Evolutionary conservation across 2,888 invertebrate species (phyloP).

Genomic region (Girardia tigrina): DNA sequence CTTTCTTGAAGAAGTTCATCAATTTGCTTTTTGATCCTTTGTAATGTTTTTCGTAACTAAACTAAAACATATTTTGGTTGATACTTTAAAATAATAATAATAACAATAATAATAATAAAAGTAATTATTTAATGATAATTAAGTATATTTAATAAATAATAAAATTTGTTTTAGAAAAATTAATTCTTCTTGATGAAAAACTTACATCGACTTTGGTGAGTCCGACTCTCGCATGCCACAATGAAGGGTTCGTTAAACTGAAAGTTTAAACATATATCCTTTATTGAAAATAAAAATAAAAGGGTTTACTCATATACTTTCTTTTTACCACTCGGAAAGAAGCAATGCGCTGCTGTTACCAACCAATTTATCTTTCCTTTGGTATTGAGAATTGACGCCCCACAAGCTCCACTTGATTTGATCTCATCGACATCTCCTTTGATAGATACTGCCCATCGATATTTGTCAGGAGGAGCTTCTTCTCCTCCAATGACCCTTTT

Average conservation of each 20-base stretch:
- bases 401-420: background rate
- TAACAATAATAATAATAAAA: background rate
- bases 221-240: background rate
- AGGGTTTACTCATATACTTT: background rate
- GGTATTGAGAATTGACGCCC: background rate
- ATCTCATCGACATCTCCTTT: conserved; percentile 10
- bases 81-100: background rate
- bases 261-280: background rate
- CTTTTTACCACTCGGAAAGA: background rate
- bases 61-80: background rate
- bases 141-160: background rate
- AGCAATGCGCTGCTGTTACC: background rate
- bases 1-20: background rate
- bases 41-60: background rate
- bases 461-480: background rate
- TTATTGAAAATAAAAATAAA: background rate
- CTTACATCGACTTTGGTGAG: conserved; percentile 1
- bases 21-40: conserved; percentile 4
- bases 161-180: background rate
- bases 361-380: background rate
- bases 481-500: background rate
- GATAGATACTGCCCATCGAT: conserved; percentile 1
- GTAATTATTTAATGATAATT: no score
- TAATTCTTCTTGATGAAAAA: background rate
- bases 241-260: background rate